Conservation (phyloP, 2,797 vertebrate species). For the Poeciliopsis infans region DNA sequence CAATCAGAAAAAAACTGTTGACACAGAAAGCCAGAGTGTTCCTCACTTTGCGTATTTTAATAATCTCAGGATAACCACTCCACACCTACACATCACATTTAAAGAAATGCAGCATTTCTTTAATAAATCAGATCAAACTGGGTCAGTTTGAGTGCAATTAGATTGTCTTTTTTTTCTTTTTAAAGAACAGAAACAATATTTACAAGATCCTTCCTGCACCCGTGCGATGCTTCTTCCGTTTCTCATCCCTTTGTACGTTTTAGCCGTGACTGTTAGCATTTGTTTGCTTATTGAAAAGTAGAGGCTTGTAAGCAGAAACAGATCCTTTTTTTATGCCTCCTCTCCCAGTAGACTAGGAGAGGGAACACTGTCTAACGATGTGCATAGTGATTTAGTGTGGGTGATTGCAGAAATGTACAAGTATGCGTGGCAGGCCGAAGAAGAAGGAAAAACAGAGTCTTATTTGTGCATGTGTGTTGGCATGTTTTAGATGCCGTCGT, state of each 20-base stretch:
- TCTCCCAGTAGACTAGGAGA: slow-evolving; percentile 51
- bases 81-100: neutral
- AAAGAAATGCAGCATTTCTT: neutral
- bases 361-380: slow-evolving; percentile 65
- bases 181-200: neutral
- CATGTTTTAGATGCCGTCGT: slow-evolving; percentile 72
- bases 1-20: too few relatives aligned
- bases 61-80: neutral
- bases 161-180: neutral
- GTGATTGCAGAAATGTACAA: slow-evolving; percentile 28
- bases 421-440: slow-evolving; percentile 5
- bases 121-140: neutral
- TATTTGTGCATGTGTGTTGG: slow-evolving; percentile 48
- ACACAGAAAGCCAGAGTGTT: too few relatives aligned
- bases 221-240: neutral
- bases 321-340: slow-evolving; percentile 54
- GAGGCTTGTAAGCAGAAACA: slow-evolving; percentile 51
- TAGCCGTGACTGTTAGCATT: slow-evolving; percentile 48
- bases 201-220: neutral
- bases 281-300: slow-evolving; percentile 54
- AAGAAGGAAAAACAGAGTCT: too few relatives aligned
- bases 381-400: slow-evolving; percentile 58
- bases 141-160: too few relatives aligned
- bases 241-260: slow-evolving; percentile 25
- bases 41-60: neutral